Percentiles rank a stretch among this genome's conserved stretches.
phyloP scores from a whole-genome alignment of 2,797 vertebrate genomes.

The Tarsius wallacei region DNA sequence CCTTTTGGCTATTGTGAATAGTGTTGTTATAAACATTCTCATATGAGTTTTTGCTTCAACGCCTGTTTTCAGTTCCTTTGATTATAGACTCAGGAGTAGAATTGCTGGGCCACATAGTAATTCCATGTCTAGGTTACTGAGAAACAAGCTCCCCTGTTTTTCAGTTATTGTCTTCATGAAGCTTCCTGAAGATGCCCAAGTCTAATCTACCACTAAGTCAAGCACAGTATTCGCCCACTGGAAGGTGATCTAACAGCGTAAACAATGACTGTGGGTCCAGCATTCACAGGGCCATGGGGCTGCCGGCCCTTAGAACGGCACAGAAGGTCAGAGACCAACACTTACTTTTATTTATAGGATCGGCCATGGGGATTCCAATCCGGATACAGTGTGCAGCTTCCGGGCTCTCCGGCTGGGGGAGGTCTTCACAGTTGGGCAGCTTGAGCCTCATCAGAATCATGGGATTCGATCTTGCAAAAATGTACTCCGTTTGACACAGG shows the following conservation, averaged over 20 bases:
- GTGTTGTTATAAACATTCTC: not conserved
- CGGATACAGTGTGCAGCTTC: constrained; percentile 97
- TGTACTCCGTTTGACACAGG: constrained; percentile 98
- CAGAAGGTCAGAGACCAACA: not conserved
- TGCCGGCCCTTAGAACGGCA: not conserved
- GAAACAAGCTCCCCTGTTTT: constrained; percentile 1
- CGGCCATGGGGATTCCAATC: constrained; percentile 98
- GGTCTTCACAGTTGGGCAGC: constrained; percentile 98
- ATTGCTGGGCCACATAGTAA: not conserved
- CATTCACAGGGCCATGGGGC: not conserved
- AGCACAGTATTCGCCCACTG: not conserved
- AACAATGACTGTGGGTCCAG: not conserved
- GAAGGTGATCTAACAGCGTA: not conserved
- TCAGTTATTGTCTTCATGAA: not conserved
- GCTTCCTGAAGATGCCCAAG: not conserved
- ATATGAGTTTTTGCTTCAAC: not conserved
- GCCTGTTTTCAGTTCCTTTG: not conserved
- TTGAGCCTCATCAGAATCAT: constrained; percentile 98
- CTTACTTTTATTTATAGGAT: constrained; percentile 99
- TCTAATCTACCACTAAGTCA: not conserved
- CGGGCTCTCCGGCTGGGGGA: constrained; percentile 95
- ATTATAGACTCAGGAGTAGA: not conserved
- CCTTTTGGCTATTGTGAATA: not conserved
- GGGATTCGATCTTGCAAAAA: constrained; percentile 98
- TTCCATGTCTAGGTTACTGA: constrained; percentile 39